These are phyloP conservation scores for Brachirus orientalis DNA, from an alignment of 2,113 vertebrate genomes.

Conservation along the genomic window DNA sequence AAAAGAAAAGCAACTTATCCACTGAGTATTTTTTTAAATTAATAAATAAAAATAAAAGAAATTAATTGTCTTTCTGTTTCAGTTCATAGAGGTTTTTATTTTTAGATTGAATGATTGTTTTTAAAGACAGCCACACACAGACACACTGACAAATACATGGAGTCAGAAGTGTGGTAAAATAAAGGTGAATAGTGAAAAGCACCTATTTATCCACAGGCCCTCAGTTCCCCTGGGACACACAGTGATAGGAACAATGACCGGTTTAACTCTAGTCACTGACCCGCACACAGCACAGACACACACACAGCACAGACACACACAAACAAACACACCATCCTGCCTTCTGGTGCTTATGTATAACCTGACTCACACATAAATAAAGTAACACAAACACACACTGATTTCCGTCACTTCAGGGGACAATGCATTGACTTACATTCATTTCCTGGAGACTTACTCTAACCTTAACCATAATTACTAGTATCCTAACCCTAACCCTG, in stretches of 20 bases:
- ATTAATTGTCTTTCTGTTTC: too few species aligned
- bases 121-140: not conserved
- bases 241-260: constrained; percentile 56
- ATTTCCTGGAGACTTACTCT: too few species aligned
- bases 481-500: too few species aligned
- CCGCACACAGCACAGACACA: constrained; percentile 22
- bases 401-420: too few species aligned
- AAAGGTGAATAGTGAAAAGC: constrained; percentile 68
- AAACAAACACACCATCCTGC: not conserved
- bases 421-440: too few species aligned
- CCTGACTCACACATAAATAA: constrained; percentile 21
- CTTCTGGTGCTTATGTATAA: constrained; percentile 9
- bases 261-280: constrained; percentile 60
- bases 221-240: constrained; percentile 55
- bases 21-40: too few species aligned
- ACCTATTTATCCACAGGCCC: constrained; percentile 63
- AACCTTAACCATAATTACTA: too few species aligned
- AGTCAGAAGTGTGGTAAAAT: constrained; percentile 48
- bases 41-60: too few species aligned
- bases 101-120: not conserved
- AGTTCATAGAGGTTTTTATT: too few species aligned
- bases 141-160: not conserved
- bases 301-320: constrained; percentile 15
- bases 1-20: too few species aligned
- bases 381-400: constrained; percentile 1